Percentiles rank a stretch among this genome's conserved stretches.
These are phyloP conservation scores for Trissolcus japonicus DNA, from an alignment of 2,888 invertebrate species.

Conservation along the genomic window DNA sequence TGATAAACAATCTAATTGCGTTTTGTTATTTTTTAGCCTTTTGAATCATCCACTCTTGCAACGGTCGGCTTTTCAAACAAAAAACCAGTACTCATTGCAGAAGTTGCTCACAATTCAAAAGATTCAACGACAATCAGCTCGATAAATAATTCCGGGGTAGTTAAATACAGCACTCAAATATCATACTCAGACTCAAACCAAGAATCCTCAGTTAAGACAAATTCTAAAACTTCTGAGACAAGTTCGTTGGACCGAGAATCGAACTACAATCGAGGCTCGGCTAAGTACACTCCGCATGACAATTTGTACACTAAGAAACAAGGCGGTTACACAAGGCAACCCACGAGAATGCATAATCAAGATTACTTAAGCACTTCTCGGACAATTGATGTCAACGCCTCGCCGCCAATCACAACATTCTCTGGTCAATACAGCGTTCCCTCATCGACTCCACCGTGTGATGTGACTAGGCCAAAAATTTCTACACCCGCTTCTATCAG, in stretches of 20 bases:
- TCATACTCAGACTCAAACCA: slow-evolving; percentile 52
- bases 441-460: slow-evolving; percentile 58
- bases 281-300: slow-evolving; percentile 64
- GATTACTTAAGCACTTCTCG: slow-evolving; percentile 35
- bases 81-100: slow-evolving; percentile 61
- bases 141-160: slow-evolving; percentile 49
- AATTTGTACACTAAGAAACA: slow-evolving; percentile 19
- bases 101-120: slow-evolving; percentile 43
- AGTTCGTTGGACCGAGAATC: background rate
- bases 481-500: slow-evolving; percentile 32
- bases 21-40: slow-evolving; percentile 44
- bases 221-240: slow-evolving; percentile 6
- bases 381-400: slow-evolving; percentile 37
- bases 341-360: slow-evolving; percentile 21
- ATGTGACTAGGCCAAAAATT: slow-evolving; percentile 56
- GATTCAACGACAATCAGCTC: slow-evolving; percentile 47
- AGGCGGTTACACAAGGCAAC: slow-evolving; percentile 38
- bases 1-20: background rate
- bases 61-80: slow-evolving; percentile 63
- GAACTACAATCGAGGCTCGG: slow-evolving; percentile 62
- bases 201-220: slow-evolving; percentile 32
- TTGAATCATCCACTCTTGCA: slow-evolving; percentile 59
- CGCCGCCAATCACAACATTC: slow-evolving; percentile 62
- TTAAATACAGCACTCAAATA: slow-evolving; percentile 50
- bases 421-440: slow-evolving; percentile 59